Conservation (phyloP, 2,797 vertebrate species). For the Rousettus madagascariensis region DNA sequence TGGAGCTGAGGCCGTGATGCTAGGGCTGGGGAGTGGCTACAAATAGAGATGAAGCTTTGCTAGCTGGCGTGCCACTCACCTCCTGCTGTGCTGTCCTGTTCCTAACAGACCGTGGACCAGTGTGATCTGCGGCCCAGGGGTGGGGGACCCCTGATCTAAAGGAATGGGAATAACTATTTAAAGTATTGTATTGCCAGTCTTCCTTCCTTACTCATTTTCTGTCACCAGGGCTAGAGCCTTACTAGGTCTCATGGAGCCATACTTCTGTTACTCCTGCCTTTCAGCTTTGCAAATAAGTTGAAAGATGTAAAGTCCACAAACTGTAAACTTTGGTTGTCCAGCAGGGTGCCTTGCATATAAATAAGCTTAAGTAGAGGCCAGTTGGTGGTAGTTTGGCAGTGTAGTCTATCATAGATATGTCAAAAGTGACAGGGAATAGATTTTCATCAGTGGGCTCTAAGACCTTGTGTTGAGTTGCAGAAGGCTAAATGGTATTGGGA, state of each 20-base stretch:
- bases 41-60: no score
- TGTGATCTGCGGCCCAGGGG: no score
- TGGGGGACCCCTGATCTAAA: not conserved
- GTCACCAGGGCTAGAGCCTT: not conserved
- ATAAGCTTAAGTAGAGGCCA: not conserved
- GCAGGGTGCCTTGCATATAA: not conserved
- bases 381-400: not conserved
- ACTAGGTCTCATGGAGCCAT: not conserved
- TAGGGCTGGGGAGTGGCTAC: no score
- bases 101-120: no score
- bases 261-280: not conserved
- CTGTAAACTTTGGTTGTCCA: not conserved
- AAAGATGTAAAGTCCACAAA: not conserved
- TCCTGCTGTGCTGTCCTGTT: no score
- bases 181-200: not conserved
- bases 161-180: not conserved
- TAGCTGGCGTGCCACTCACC: no score
- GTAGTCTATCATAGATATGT: not conserved
- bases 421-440: not conserved
- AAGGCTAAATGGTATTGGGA: not conserved
- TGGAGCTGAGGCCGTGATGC: no score
- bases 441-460: not conserved
- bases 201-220: not conserved
- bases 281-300: not conserved
- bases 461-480: not conserved